Conservation (phyloP, 1,140 invertebrate genomes). For the Eupeodes corollae region DNA sequence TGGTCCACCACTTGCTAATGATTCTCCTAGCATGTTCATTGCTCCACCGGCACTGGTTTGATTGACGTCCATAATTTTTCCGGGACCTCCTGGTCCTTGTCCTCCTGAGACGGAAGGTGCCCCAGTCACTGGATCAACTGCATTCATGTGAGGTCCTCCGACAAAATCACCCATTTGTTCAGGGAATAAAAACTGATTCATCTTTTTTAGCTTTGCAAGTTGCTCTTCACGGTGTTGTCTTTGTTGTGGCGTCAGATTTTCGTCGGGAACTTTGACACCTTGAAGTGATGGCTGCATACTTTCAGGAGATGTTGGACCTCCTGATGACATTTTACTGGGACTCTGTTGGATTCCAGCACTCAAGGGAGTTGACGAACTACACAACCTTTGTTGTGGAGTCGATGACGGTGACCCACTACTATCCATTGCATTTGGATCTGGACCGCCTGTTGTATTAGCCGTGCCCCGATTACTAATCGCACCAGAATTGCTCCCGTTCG, state of each 20-base stretch:
- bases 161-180: conserved; percentile 43
- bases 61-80: conserved; percentile 1
- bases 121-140: neutral
- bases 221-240: conserved; percentile 85
- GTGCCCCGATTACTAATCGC: neutral
- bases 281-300: conserved; percentile 49
- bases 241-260: conserved; percentile 93
- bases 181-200: conserved; percentile 84
- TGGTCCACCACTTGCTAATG: neutral
- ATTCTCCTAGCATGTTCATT: neutral
- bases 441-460: neutral
- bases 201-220: conserved; percentile 79
- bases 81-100: neutral
- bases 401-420: neutral
- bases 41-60: conserved; percentile 11
- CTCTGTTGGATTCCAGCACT: neutral
- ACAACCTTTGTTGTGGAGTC: neutral
- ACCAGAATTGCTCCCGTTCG: neutral
- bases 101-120: neutral
- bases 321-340: neutral
- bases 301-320: conserved; percentile 11
- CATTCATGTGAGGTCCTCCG: neutral
- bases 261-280: conserved; percentile 87
- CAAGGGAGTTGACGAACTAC: neutral
- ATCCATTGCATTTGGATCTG: neutral